A percentile compares a stretch with the other conserved stretches of the same genome.
Conservation (phyloP, 1,140 invertebrate species). For the Propsilocerus akamusi region DNA sequence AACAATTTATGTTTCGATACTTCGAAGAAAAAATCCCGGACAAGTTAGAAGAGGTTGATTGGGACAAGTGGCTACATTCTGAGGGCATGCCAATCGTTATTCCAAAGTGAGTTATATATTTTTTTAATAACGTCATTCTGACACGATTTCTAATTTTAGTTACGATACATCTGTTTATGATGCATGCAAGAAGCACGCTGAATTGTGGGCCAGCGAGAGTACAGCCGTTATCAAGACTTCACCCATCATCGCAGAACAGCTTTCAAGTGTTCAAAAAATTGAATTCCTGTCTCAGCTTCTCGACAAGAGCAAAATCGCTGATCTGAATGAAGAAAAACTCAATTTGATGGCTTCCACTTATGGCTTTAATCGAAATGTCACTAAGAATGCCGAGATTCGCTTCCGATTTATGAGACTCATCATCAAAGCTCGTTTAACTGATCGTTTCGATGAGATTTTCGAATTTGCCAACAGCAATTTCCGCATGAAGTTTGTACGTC, state of each 20-base stretch:
- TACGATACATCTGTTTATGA: constrained; percentile 51
- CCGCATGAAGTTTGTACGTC: constrained; percentile 78
- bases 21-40: constrained; percentile 38
- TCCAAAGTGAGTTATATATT: no score
- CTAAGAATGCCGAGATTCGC: constrained; percentile 64
- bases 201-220: constrained; percentile 16
- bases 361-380: constrained; percentile 29
- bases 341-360: constrained; percentile 43
- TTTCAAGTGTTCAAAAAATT: constrained; percentile 48
- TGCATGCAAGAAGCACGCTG: constrained; percentile 36
- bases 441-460: constrained; percentile 43
- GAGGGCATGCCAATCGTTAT: constrained; percentile 6
- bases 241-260: constrained; percentile 18
- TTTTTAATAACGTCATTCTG: not conserved
- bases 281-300: constrained; percentile 55
- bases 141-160: constrained; percentile 22
- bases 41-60: constrained; percentile 44
- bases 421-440: constrained; percentile 47
- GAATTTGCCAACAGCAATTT: constrained; percentile 67
- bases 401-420: constrained; percentile 64
- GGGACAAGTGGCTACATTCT: constrained; percentile 58
- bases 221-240: constrained; percentile 11
- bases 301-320: constrained; percentile 24
- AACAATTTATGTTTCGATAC: constrained; percentile 54
- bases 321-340: constrained; percentile 17